Evolutionary conservation across 1,140 invertebrate species (phyloP).

Genomic region (Microvelia longipes): DNA sequence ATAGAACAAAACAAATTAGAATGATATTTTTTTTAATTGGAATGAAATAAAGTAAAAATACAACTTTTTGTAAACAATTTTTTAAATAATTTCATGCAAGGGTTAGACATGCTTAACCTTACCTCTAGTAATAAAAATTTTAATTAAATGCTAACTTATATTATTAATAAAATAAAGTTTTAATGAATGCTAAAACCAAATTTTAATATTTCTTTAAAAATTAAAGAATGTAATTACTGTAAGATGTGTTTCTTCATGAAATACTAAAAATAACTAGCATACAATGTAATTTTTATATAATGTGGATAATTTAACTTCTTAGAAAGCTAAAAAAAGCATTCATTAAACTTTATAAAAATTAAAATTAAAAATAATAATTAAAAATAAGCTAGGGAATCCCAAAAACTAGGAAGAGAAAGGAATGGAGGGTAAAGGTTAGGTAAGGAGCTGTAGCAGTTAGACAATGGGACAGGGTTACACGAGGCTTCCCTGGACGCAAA

Average conservation of each 20-base stretch:
- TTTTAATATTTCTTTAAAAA: too few species aligned
- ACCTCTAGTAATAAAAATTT: too few species aligned
- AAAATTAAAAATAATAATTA: background rate
- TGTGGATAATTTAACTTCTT: too few species aligned
- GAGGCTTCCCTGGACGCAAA: background rate
- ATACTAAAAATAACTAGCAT: background rate
- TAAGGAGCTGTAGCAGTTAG: conserved; percentile 2
- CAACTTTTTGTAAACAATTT: too few species aligned
- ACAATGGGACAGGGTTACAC: background rate
- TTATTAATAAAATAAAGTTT: too few species aligned
- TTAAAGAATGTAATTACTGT: too few species aligned
- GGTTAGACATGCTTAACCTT: background rate
- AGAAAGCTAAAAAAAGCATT: too few species aligned
- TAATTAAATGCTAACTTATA: too few species aligned
- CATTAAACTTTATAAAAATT: background rate
- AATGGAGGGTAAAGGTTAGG: background rate
- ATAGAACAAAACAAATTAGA: conserved; percentile 5
- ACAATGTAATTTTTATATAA: too few species aligned
- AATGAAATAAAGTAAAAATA: background rate
- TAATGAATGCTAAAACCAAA: too few species aligned
- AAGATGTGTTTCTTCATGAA: background rate
- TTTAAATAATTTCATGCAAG: background rate
- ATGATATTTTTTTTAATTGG: too few species aligned
- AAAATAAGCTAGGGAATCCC: background rate
- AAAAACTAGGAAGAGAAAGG: background rate